Percentiles rank a stretch among this genome's conserved stretches.
These are phyloP conservation scores for Drosophila parvula DNA, from an alignment of 1,140 invertebrate genomes.

Conservation along the genomic window DNA sequence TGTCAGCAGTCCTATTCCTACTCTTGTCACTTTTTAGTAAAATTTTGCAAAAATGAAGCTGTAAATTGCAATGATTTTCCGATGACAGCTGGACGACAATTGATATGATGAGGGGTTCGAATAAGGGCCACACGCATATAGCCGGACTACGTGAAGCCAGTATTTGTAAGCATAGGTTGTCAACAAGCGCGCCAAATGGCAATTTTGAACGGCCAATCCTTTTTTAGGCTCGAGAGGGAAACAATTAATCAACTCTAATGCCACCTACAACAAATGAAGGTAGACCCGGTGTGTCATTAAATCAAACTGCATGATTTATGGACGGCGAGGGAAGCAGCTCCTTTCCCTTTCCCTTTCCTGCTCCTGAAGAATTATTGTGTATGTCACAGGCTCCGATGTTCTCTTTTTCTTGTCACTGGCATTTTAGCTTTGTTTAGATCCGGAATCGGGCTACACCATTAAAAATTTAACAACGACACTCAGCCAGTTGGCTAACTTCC, in stretches of 20 bases:
- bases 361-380: conserved; percentile 43
- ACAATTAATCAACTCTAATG: conserved; percentile 67
- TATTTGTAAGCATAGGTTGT: conserved; percentile 50
- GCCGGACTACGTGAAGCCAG: not conserved
- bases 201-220: conserved; percentile 74
- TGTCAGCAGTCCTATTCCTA: conserved; percentile 57
- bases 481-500: conserved; percentile 69
- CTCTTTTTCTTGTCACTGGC: conserved; percentile 59
- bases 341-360: conserved; percentile 15
- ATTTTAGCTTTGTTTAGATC: conserved; percentile 68
- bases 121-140: conserved; percentile 52
- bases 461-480: conserved; percentile 68
- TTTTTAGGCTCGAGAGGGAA: conserved; percentile 39
- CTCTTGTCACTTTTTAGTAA: conserved; percentile 46
- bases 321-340: conserved; percentile 28
- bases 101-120: conserved; percentile 59
- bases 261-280: conserved; percentile 60
- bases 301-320: conserved; percentile 76
- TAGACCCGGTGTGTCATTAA: conserved; percentile 60
- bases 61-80: conserved; percentile 78
- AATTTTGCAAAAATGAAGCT: conserved; percentile 81
- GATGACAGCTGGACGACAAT: conserved; percentile 73
- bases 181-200: conserved; percentile 72
- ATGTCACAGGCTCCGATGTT: conserved; percentile 28
- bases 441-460: conserved; percentile 49